phyloP scores from a whole-genome alignment of 2,113 vertebrate species.

The Oreotrochilus melanogaster region DNA sequence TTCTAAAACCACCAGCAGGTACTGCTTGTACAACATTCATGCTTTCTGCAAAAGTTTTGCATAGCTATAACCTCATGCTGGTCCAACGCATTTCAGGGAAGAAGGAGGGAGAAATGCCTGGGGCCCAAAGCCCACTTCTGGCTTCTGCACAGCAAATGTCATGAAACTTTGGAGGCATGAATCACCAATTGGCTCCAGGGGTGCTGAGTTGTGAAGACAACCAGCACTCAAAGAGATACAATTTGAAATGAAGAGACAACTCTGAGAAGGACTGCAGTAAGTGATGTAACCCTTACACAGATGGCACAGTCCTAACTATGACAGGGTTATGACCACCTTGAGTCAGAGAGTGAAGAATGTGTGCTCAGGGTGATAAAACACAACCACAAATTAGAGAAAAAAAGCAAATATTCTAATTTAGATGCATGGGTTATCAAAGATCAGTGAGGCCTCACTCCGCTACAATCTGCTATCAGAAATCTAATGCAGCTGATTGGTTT shows the following conservation, averaged over 20 bases:
- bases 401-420: constrained; percentile 49
- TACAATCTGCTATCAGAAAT: constrained; percentile 76
- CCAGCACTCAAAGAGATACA: not conserved
- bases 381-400: constrained; percentile 35
- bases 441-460: constrained; percentile 19
- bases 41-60: not conserved
- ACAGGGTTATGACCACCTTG: constrained; percentile 31
- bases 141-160: not conserved
- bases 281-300: constrained; percentile 17
- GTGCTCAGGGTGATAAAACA: constrained; percentile 48
- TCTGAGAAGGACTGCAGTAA: not conserved
- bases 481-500: constrained; percentile 69
- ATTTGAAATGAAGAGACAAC: not conserved
- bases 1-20: not conserved
- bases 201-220: constrained; percentile 24
- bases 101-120: not conserved
- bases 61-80: not conserved
- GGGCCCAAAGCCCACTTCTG: not conserved
- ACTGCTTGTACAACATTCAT: not conserved
- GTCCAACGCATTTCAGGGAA: fast-evolving
- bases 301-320: constrained; percentile 46
- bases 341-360: constrained; percentile 43
- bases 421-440: constrained; percentile 62
- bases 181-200: not conserved
- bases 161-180: constrained; percentile 17